phyloP scores from a whole-genome alignment of 2,113 vertebrate genomes.

The Telmatochromis sp. region DNA sequence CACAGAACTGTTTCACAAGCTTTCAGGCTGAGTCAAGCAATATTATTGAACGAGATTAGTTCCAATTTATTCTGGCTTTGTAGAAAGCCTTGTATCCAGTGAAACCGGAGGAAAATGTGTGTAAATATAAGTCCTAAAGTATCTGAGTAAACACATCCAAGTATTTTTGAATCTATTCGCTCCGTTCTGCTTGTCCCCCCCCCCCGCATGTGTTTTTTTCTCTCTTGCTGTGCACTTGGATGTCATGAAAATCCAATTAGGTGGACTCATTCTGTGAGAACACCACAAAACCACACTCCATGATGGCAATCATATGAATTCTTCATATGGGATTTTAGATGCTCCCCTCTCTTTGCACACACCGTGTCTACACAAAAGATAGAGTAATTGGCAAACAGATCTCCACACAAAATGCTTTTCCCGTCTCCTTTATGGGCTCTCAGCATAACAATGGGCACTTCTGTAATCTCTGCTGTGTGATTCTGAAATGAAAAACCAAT shows the following conservation, averaged over 20 bases:
- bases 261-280: conserved; percentile 39
- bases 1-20: background rate
- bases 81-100: background rate
- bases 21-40: background rate
- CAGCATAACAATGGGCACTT: conserved; percentile 48
- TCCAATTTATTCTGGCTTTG: background rate
- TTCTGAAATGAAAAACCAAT: conserved; percentile 36
- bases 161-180: background rate
- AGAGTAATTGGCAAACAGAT: conserved; percentile 64
- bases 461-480: conserved; percentile 45
- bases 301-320: conserved; percentile 52
- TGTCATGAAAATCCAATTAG: conserved; percentile 65
- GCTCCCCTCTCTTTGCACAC: conserved; percentile 24
- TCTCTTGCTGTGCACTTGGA: conserved; percentile 15
- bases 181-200: background rate
- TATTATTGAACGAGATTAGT: background rate
- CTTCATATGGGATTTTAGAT: conserved; percentile 50
- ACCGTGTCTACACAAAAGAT: conserved; percentile 47
- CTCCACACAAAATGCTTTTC: conserved; percentile 29
- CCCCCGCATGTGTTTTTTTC: background rate
- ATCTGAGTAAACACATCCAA: background rate
- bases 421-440: conserved; percentile 46
- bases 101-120: background rate
- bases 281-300: conserved; percentile 29
- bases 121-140: background rate